Base-by-base conservation (phyloP, 2,113 vertebrate species). In the Xyrauchen texanus region DNA sequence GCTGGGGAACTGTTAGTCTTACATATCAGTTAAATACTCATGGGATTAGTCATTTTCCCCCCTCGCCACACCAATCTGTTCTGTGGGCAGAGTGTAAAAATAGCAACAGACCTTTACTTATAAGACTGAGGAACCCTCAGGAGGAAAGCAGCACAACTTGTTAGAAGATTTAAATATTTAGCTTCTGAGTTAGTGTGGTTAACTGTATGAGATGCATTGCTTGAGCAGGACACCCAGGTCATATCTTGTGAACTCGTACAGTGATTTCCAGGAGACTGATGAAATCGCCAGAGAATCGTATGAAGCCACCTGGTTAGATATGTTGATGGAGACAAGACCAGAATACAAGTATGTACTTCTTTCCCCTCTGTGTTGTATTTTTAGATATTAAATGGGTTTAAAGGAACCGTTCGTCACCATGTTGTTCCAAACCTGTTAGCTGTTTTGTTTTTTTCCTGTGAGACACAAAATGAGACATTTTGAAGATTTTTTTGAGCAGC, bases 241-340 rank as follows among this genome's bases (percentile, higher is more conserved):
- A 72, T 87, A 88, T 85, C 88, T 91, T 77, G 76, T 91, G 77
- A 89, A 92, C 84, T 85, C 90, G 16, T 88, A 72, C 80, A 90
- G 89, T 81, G 88, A 92, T 12, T 77, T 92, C n/a, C 84, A 73
- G 68, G 92, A 93, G 73, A 81, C 84, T 3, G 83, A 93, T 79
- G 79, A 83, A 58, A 72, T 67, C 77, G 88, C 74, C 78, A 92
- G 79, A 61, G 90, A 92, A 72, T 84, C 76, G 8, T 93, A 88
- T 57, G 72, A 90, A 11, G 87, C 84, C 15, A 86, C 82, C 15
- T 92, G 90, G 92, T 78, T 92, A 72, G 86, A 90, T 68, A 71
- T 91, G 79, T 89, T 91, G 57, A 83, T 91, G 60, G 89, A 92
- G 84, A 91, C 87, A 0, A 90, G 88, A 76, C 87, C 87, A 53